These are phyloP conservation scores for Idaea straminata DNA, from an alignment of 2,888 invertebrate genomes.

Conservation along the genomic window DNA sequence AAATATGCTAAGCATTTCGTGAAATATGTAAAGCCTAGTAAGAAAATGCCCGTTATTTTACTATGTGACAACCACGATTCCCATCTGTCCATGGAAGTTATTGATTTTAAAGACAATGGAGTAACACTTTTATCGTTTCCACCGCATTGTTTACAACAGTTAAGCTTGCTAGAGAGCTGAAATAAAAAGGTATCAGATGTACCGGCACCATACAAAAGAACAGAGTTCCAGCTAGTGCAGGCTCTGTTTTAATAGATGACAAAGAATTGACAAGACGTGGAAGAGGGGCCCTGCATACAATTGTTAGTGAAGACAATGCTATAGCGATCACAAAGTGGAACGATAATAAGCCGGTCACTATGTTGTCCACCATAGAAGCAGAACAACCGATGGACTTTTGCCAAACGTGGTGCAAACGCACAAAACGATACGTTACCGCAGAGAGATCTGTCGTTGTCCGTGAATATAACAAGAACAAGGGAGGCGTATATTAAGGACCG, in stretches of 20 bases:
- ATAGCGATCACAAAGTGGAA: constrained; percentile 17
- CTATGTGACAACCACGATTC: too few relatives aligned
- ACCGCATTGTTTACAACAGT: too few relatives aligned
- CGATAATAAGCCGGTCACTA: constrained; percentile 15
- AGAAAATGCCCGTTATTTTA: too few relatives aligned
- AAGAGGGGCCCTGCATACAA: constrained; percentile 3
- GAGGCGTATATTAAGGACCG: constrained; percentile 19
- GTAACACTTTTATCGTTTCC: too few relatives aligned
- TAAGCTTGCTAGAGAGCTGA: constrained; percentile 2
- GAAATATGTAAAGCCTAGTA: too few relatives aligned
- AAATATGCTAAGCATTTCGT: too few relatives aligned
- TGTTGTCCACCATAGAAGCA: constrained; percentile 14
- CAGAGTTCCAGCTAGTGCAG: constrained; percentile 1
- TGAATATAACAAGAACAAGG: constrained; percentile 21
- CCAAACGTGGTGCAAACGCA: constrained; percentile 11
- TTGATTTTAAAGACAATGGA: too few relatives aligned
- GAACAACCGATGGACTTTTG: constrained; percentile 11
- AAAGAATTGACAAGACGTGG: constrained; percentile 5
- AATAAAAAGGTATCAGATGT: background rate
- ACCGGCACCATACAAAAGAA: constrained; percentile 8
- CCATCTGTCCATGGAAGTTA: too few relatives aligned
- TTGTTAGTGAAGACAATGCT: constrained; percentile 3
- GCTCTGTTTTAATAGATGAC: constrained; percentile 2
- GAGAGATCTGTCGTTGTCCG: constrained; percentile 8
- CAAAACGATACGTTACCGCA: constrained; percentile 6